Evolutionary conservation across 2,797 vertebrate species (phyloP).

Genomic region (Leuciscus waleckii): DNA sequence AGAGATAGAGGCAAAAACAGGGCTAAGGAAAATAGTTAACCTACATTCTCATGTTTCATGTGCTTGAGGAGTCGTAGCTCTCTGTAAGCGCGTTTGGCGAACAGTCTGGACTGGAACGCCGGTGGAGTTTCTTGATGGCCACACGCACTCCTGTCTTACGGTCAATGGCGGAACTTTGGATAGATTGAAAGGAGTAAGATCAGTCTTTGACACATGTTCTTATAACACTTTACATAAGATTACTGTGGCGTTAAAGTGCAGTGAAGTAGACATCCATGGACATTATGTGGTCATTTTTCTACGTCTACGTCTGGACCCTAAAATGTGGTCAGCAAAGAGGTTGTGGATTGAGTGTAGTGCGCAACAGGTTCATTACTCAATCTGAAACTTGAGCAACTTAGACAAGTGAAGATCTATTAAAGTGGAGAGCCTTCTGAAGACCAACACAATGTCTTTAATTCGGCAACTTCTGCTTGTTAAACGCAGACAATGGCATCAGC

Average conservation of each 20-base stretch:
- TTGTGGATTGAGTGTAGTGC: background rate
- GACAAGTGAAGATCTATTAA: background rate
- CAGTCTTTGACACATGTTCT: background rate
- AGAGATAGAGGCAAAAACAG: background rate
- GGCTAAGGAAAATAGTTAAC: background rate
- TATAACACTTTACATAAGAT: background rate
- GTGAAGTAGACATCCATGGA: background rate
- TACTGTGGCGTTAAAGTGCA: background rate
- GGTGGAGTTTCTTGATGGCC: conserved; percentile 96
- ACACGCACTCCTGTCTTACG: conserved; percentile 87
- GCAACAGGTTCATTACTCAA: conserved; percentile 5
- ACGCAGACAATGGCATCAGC: conserved; percentile 50
- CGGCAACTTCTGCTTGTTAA: conserved; percentile 37
- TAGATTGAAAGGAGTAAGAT: conserved; percentile 1
- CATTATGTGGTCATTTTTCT: background rate
- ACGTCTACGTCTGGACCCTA: background rate
- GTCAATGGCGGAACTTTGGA: conserved; percentile 87
- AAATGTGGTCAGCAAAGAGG: background rate
- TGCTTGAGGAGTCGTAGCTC: conserved; percentile 94
- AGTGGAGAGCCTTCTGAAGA: background rate
- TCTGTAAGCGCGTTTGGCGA: conserved; percentile 91
- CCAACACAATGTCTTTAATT: conserved; percentile 37
- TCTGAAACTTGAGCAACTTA: background rate
- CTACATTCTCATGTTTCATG: conserved; percentile 95
- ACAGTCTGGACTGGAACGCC: conserved; percentile 94